These are phyloP conservation scores for Vireo griseus DNA, from an alignment of 2,797 vertebrate genomes.

Conservation along the genomic window DNA sequence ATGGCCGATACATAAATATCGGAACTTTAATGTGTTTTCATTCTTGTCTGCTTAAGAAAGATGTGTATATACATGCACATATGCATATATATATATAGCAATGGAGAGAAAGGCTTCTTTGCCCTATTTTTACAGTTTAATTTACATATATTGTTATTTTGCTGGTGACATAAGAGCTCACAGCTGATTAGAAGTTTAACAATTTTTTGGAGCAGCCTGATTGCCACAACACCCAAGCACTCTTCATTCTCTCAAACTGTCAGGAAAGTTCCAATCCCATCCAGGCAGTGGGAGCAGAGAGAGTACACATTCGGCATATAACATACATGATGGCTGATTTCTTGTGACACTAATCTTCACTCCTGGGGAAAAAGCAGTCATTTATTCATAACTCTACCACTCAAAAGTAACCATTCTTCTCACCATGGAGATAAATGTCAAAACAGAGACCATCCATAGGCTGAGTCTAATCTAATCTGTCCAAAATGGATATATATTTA, in stretches of 20 bases:
- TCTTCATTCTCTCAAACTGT: constrained; percentile 19
- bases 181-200: constrained; percentile 42
- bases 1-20: constrained; percentile 71
- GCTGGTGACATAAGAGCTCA: constrained; percentile 15
- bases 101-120: background rate
- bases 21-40: constrained; percentile 64
- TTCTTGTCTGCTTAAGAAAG: constrained; percentile 54
- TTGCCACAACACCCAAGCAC: background rate
- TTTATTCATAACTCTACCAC: constrained; percentile 33
- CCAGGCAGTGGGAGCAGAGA: background rate
- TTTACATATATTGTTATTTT: constrained; percentile 57
- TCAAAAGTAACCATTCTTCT: constrained; percentile 54
- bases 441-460: constrained; percentile 44
- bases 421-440: constrained; percentile 49
- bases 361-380: constrained; percentile 41
- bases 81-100: background rate
- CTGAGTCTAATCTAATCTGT: constrained; percentile 49
- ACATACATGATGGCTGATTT: constrained; percentile 50
- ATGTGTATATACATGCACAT: background rate
- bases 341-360: constrained; percentile 50
- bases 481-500: constrained; percentile 45
- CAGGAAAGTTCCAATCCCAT: constrained; percentile 12
- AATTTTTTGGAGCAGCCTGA: constrained; percentile 6
- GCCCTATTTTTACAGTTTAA: background rate
- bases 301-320: background rate